Conservation (phyloP, 2,797 vertebrate species). For the Gadopsis bispinosus region DNA sequence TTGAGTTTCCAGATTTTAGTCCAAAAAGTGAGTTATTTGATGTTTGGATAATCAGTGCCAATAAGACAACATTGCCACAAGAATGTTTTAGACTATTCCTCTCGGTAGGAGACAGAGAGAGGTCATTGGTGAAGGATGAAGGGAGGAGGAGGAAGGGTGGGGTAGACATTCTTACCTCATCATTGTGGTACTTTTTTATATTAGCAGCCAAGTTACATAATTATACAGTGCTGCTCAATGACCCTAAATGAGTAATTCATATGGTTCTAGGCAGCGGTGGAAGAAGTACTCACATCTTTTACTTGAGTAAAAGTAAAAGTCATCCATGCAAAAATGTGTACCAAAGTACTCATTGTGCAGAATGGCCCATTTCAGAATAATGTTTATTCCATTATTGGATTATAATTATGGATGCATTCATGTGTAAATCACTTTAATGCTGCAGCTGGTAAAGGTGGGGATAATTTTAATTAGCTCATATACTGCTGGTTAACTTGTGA, state of each 20-base stretch:
- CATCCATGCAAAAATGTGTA: neutral
- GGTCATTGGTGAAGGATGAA: constrained; percentile 54
- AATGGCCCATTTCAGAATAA: neutral
- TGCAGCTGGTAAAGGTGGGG: neutral
- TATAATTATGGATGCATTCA: neutral
- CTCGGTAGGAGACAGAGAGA: constrained; percentile 24
- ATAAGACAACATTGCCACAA: neutral
- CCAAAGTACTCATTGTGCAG: neutral
- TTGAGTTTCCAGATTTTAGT: neutral
- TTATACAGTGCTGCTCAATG: constrained; percentile 1
- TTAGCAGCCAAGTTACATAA: constrained; percentile 43
- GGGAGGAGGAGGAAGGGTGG: constrained; percentile 68
- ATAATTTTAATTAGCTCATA: neutral
- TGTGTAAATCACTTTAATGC: neutral
- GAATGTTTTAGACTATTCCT: constrained; percentile 16
- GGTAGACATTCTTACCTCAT: constrained; percentile 47
- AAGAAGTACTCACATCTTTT: neutral
- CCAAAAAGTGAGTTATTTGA: neutral
- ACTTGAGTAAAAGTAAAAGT: neutral
- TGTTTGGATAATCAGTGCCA: neutral
- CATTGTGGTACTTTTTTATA: constrained; percentile 35
- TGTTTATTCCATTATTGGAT: neutral
- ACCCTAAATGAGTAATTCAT: neutral
- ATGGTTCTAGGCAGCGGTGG: neutral
- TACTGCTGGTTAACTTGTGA: neutral